Conservation (phyloP, 2,113 vertebrate genomes). For the Phrynocephalus versicolor region DNA sequence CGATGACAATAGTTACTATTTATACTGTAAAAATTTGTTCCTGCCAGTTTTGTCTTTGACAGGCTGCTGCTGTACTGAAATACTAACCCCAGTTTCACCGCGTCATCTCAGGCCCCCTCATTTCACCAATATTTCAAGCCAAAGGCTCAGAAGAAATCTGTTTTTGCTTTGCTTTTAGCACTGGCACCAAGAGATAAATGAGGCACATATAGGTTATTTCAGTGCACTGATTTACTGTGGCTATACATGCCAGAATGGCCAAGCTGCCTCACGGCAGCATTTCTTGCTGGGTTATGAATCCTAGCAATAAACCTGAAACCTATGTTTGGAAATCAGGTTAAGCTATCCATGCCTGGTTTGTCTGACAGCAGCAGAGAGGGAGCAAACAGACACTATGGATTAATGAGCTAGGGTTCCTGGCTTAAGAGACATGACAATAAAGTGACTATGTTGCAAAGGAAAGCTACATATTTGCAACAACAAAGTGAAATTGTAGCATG, state of each 20-base stretch:
- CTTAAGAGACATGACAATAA: not conserved
- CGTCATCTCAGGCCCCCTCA: not conserved
- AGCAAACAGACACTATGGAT: not conserved
- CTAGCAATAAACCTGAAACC: not conserved
- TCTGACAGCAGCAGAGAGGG: not conserved
- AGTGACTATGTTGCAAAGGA: not conserved
- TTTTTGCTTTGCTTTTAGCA: not conserved
- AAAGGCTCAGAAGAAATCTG: not conserved
- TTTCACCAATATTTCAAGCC: not conserved
- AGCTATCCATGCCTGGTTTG: not conserved
- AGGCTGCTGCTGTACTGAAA: not conserved
- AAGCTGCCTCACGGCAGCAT: not conserved
- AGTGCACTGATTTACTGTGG: not conserved
- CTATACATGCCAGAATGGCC: not conserved
- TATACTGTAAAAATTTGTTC: not conserved
- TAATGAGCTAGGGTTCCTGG: not conserved
- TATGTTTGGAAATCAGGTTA: not conserved
- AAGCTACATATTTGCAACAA: not conserved
- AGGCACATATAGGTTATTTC: not conserved
- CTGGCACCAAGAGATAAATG: not conserved
- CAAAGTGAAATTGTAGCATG: not conserved
- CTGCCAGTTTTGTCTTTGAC: not conserved
- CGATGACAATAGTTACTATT: constrained; percentile 7
- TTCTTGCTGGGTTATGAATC: not conserved
- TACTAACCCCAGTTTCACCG: not conserved